Base-by-base conservation (phyloP, 2,888 invertebrate genomes). In the Oithona nana region DNA sequence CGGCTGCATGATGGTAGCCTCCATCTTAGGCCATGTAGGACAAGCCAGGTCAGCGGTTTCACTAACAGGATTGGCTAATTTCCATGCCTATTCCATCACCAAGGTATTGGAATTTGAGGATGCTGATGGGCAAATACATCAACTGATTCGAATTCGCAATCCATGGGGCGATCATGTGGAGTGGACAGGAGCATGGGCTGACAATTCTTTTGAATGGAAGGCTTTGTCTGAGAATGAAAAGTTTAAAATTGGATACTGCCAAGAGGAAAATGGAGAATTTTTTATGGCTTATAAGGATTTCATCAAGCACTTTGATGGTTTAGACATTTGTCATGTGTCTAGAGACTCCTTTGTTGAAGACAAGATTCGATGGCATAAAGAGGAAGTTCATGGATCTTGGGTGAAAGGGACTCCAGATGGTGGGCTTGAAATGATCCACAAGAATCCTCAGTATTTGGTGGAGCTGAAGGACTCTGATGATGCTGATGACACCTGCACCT, bases 21-120 rank as follows among this genome's bases (percentile, higher is more conserved):
- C n/a, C n/a, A n/a, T n/a, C n/a, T n/a, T n/a, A n/a, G n/a, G n/a
- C n/a, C n/a, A n/a, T n/a, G n/a, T n/a, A n/a, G n/a, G n/a, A n/a
- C n/a, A n/a, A n/a, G n/a, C n/a, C n/a, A n/a, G n/a, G n/a, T n/a
- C n/a, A n/a, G n/a, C n/a, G n/a, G n/a, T n/a, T n/a, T n/a, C n/a
- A n/a, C n/a, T n/a, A n/a, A n/a, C 77, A 68, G 93, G 93, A 0
- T 77, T 94, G 4, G 85, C 94, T 66, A 80, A 85, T 55, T 93
- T 93, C 0, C 94, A 95, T 75, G 93, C 93, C 16, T 94, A 94
- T 77, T 89, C 88, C 65, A 81, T 94, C 65, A 94, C 93, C 0
- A 80, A 82, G 66, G 84, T 63, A 16, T 16, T 63, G 20, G 29
- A 63, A 26, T 48, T 28, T 29, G 29, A 28, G 20, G 52, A 48